A percentile compares a stretch with the other conserved stretches of the same genome.
These are phyloP conservation scores for Papilio machaon DNA, from an alignment of 1,140 invertebrate genomes.

Conservation along the genomic window DNA sequence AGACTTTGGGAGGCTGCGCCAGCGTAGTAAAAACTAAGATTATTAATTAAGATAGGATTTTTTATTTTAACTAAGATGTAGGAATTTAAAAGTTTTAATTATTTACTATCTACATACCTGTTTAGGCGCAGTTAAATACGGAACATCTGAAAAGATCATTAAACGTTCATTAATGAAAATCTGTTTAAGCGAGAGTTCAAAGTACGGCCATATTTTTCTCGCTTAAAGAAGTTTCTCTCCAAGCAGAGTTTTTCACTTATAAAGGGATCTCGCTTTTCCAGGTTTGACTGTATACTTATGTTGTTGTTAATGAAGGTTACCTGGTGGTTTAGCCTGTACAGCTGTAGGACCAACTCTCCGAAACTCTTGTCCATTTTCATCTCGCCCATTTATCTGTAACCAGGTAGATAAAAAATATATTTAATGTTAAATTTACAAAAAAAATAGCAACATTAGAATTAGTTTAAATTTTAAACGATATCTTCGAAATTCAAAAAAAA, in stretches of 20 bases:
- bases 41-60: too few relatives aligned
- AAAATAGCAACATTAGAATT: too few relatives aligned
- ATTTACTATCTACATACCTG: constrained; percentile 52
- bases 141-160: constrained; percentile 57
- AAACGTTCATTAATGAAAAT: not conserved
- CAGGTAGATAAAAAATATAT: constrained; percentile 26
- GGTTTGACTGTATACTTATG: not conserved
- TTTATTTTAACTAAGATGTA: too few relatives aligned
- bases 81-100: not conserved
- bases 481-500: too few relatives aligned
- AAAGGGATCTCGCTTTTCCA: too few relatives aligned
- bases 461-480: too few relatives aligned
- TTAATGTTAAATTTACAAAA: not conserved
- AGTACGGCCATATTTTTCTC: not conserved
- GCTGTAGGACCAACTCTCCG: constrained; percentile 71
- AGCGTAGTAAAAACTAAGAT: too few relatives aligned
- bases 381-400: constrained; percentile 72
- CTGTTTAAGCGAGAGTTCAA: too few relatives aligned
- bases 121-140: constrained; percentile 53
- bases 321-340: constrained; percentile 67
- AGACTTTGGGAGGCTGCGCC: too few relatives aligned
- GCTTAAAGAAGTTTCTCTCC: not conserved
- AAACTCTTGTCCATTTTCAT: constrained; percentile 63
- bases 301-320: constrained; percentile 47
- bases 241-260: too few relatives aligned